Base-by-base conservation (phyloP, 2,888 invertebrate species). In the Drosophila cracens region DNA sequence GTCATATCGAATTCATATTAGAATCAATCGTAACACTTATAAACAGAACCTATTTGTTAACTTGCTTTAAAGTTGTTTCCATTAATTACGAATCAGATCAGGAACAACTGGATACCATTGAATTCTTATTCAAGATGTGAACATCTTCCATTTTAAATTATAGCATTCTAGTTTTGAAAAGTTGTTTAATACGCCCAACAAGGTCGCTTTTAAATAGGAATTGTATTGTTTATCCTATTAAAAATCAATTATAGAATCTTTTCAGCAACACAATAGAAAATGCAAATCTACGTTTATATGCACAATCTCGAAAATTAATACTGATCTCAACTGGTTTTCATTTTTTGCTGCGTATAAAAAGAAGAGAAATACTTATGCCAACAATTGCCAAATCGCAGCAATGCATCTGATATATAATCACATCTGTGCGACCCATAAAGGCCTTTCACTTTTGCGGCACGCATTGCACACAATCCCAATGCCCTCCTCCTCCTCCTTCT, bases 401-500 rank as follows among this genome's bases (percentile, higher is more conserved):
- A 33, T 52, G 54, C 70, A 66, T 75, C 73, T 76, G 79, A 88
- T 87, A 85, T 74, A 65, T 80, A 86, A 88, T 87, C 88, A 79
- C 70, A 79, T 70, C 79, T 74, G 69, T 65, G 70, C 83, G 83
- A 81, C 82, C 86, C 86, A 83, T 71, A 82, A 70, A 83, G 74
- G 83, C 85, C 85, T 85, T 85, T 85, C 85, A 85, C 85, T 85
- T 87, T 85, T 88, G 78, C 71, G 69, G 77, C 76, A 85, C 85
- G 88, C 85, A 85, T 83, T 76, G 71, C 74, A 70, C 25, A 40
- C 70, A 61, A 71, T 65, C 68, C 48, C 49, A 40, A 64, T 25
- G 31, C 65, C 53, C 52, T 43, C 36, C 33, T 27, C 10, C 13
- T 18, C 8, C 52, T 13, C 25, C 36, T 25, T 21, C 65, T 53